Base-by-base conservation (phyloP, 1,140 invertebrate genomes). In the Drosophila malerkotliana region DNA sequence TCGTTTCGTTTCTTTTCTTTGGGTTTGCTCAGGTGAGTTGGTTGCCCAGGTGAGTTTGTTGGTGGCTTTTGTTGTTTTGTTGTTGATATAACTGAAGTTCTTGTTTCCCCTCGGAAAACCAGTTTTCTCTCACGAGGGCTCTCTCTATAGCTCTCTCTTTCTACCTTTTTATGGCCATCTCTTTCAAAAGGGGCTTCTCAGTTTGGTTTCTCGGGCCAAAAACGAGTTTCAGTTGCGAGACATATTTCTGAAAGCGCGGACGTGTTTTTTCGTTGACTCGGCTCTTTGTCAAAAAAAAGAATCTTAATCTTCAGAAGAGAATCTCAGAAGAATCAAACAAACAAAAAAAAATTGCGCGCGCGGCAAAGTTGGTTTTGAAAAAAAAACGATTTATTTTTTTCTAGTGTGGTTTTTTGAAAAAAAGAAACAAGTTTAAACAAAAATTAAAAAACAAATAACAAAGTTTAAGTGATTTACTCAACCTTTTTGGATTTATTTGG, bases 181-280 rank as follows among this genome's bases (percentile, higher is more conserved):
- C 10, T 5, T 18, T 28, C 41, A 28, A 28, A 28, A 28, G 54
- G 39, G 57, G 44, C 37, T 51, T 34, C 24, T 48, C 39, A 48
- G 39, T 26, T 34, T 15, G 28, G 26, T 58, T 5, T 55, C 30
- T 32, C 15, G 48, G 21, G 48, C 48, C 54, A 15, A 49, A 85
- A 83, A 90, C 88, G 69, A 88, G 88, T 90, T 90, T 90, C 77
- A 90, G 79, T 88, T 84, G 69, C 83, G 26, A 84, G 60, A 34
- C 77, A 66, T 74, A 72, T 79, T 84, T 72, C 24, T 61, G 58
- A 54, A 79, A 64, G 79, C 68, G 67, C 72, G 66, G 87, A 88
- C 88, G 87, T 87, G 67, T 69, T 57, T 49, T 21, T 10, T 41
- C 39, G 52, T 61, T 55, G 69, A 12, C 34, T 37, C 34, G 34